These are phyloP conservation scores for Marmota monax DNA, from an alignment of 2,113 vertebrate species.

Conservation along the genomic window DNA sequence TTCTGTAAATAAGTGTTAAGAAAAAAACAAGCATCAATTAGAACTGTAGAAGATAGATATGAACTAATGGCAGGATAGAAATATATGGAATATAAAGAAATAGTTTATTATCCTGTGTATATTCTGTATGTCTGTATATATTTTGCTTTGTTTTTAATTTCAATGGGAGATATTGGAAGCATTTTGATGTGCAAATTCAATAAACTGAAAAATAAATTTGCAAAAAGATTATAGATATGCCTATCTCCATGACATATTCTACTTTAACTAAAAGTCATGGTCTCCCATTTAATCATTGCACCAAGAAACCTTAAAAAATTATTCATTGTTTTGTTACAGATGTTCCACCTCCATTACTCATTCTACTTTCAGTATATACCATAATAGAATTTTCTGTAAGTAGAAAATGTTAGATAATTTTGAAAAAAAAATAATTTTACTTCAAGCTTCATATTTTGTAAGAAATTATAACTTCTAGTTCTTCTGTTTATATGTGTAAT, in stretches of 20 bases:
- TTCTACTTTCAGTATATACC: not conserved
- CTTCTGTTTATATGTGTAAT: not conserved
- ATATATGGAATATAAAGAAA: not conserved
- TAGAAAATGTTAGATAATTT: not conserved
- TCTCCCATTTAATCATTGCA: not conserved
- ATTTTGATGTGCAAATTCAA: not conserved
- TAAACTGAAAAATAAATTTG: not conserved
- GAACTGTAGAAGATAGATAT: not conserved
- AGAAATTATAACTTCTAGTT: not conserved
- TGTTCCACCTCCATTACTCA: not conserved
- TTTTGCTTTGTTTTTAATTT: not conserved
- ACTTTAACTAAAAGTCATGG: not conserved
- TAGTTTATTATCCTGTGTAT: not conserved
- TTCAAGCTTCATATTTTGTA: not conserved
- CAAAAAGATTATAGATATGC: not conserved
- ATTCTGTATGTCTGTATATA: not conserved
- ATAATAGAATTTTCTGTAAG: not conserved
- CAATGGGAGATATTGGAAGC: not conserved
- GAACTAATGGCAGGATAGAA: rapidly evolving
- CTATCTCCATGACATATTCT: rapidly evolving
- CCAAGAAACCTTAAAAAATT: not conserved
- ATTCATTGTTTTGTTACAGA: not conserved
- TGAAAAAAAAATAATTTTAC: not conserved
- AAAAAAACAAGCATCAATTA: not conserved
- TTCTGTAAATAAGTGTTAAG: not conserved